A percentile compares a stretch with the other conserved stretches of the same genome.
Evolutionary conservation across 1,140 invertebrate genomes (phyloP).

Genomic region (Diachasmimorpha longicaudata): DNA sequence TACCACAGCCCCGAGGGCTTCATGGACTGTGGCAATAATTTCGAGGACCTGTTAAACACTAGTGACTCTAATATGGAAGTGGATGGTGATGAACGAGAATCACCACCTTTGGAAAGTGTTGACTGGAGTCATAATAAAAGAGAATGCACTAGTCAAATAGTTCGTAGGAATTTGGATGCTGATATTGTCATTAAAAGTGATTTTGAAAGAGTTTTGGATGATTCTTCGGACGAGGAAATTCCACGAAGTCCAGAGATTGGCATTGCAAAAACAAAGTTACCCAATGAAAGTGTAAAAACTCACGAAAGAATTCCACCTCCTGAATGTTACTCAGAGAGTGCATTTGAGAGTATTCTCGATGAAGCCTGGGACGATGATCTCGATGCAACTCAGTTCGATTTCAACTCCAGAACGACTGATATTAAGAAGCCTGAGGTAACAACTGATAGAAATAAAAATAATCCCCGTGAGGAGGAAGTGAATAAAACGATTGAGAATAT

Average conservation of each 20-base stretch:
- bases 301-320: neutral
- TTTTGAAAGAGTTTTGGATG: constrained; percentile 26
- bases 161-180: neutral
- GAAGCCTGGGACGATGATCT: constrained; percentile 34
- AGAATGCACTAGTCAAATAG: neutral
- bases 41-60: constrained; percentile 27
- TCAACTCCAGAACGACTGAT: neutral
- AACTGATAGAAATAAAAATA: neutral
- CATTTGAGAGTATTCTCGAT: constrained; percentile 41
- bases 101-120: neutral
- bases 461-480: neutral
- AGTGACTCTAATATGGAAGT: constrained; percentile 20
- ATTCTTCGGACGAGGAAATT: constrained; percentile 23
- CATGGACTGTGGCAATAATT: constrained; percentile 6
- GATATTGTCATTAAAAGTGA: neutral
- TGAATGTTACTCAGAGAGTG: neutral
- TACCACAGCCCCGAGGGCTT: neutral
- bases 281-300: neutral
- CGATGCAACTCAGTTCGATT: neutral
- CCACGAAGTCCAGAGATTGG: neutral
- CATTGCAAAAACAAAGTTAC: neutral
- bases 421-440: constrained; percentile 2
- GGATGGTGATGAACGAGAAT: neutral
- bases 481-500: neutral
- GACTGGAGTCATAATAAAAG: neutral